phyloP scores from a whole-genome alignment of 2,888 invertebrate genomes.

The Argynnis bischoffii region DNA sequence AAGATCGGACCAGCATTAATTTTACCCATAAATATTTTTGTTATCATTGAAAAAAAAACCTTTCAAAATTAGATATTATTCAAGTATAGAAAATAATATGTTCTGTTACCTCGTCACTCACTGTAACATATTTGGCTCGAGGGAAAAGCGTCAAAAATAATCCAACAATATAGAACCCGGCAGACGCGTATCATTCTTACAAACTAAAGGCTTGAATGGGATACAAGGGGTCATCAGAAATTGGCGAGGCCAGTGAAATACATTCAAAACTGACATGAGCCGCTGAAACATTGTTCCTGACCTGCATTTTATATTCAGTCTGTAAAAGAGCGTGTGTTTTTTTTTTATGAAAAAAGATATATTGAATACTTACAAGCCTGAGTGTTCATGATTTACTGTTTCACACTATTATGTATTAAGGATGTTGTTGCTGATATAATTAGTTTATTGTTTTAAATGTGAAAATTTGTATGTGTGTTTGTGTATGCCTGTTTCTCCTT shows the following conservation, averaged over 20 bases:
- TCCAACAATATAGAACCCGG: slow-evolving; percentile 39
- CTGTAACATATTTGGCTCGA: slow-evolving; percentile 43
- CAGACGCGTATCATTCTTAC: slow-evolving; percentile 25
- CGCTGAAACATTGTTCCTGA: slow-evolving; percentile 46
- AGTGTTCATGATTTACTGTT: slow-evolving; percentile 10
- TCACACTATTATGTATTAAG: slow-evolving; percentile 5
- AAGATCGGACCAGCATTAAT: too few relatives aligned
- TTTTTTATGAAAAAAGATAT: slow-evolving; percentile 23
- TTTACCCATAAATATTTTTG: background rate
- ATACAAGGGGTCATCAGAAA: slow-evolving; percentile 33
- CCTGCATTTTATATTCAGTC: slow-evolving; percentile 48
- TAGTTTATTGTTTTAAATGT: too few relatives aligned
- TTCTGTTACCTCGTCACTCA: slow-evolving; percentile 42
- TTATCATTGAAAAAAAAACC: background rate
- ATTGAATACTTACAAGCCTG: slow-evolving; percentile 17
- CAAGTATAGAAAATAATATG: slow-evolving; percentile 34
- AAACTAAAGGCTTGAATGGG: slow-evolving; percentile 26
- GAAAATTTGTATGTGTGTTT: too few relatives aligned
- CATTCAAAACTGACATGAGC: slow-evolving; percentile 44
- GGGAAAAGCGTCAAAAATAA: slow-evolving; percentile 44
- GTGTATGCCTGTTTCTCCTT: too few relatives aligned
- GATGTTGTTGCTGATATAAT: background rate
- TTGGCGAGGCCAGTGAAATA: slow-evolving; percentile 41
- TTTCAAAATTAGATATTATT: slow-evolving; percentile 4
- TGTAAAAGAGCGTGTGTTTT: slow-evolving; percentile 20